phyloP scores from a whole-genome alignment of 2,888 invertebrate species.

The Scelioninae gen. 1 region DNA sequence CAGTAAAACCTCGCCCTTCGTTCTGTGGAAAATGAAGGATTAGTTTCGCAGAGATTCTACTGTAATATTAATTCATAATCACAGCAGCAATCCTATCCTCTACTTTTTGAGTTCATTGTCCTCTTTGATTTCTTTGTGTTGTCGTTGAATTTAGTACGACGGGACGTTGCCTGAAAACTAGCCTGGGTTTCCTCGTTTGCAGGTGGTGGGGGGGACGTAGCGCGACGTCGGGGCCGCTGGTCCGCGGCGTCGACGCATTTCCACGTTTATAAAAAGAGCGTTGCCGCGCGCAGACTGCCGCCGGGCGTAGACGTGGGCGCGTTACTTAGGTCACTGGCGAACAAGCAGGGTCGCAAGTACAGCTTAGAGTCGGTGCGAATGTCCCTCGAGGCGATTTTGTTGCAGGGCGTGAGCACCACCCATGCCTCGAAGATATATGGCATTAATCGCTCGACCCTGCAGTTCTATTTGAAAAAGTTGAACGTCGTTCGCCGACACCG shows the following conservation, averaged over 20 bases:
- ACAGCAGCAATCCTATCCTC: not conserved
- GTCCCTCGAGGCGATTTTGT: slow-evolving; percentile 85
- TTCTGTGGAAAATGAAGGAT: no score
- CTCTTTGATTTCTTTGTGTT: slow-evolving; percentile 63
- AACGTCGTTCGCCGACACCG: slow-evolving; percentile 85
- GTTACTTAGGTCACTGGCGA: slow-evolving; percentile 82
- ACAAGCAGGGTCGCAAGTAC: slow-evolving; percentile 84
- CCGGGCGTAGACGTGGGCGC: slow-evolving; percentile 82
- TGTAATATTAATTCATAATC: not conserved
- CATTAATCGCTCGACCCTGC: slow-evolving; percentile 86
- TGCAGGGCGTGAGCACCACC: slow-evolving; percentile 85
- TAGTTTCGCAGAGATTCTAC: not conserved
- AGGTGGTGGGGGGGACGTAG: slow-evolving; percentile 82
- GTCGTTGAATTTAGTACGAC: slow-evolving; percentile 60
- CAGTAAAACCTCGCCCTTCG: no score
- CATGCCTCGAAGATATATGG: slow-evolving; percentile 85
- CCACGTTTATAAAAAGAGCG: slow-evolving; percentile 81
- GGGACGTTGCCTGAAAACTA: slow-evolving; percentile 81
- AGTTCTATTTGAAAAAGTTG: slow-evolving; percentile 86
- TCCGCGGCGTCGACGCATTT: slow-evolving; percentile 79
- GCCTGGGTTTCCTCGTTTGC: slow-evolving; percentile 84
- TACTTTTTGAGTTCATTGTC: slow-evolving; percentile 61
- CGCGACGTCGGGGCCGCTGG: slow-evolving; percentile 80
- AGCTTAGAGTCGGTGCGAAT: slow-evolving; percentile 84
- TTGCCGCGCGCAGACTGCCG: slow-evolving; percentile 76